Conservation (phyloP, 2,113 vertebrate species). For the Athene cunicularia region DNA sequence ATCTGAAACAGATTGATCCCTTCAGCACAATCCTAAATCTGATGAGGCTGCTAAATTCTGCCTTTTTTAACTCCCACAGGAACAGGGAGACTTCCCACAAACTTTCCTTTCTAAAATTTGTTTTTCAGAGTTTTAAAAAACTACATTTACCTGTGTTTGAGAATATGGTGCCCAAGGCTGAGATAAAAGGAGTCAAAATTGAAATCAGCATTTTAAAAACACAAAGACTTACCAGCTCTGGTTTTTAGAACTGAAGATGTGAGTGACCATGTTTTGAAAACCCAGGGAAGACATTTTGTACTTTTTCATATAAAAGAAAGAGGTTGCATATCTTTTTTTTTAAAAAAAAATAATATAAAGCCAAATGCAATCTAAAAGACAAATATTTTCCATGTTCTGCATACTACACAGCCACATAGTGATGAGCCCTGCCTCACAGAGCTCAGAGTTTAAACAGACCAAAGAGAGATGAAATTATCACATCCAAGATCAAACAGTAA, state of each 20-base stretch:
- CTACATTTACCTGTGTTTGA: background rate
- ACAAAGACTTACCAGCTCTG: background rate
- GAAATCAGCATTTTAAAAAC: background rate
- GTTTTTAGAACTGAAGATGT: background rate
- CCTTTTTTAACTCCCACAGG: background rate
- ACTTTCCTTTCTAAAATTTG: background rate
- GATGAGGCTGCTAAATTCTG: background rate
- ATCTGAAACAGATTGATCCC: background rate
- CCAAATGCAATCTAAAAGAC: background rate
- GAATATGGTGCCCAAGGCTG: background rate
- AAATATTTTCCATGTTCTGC: background rate
- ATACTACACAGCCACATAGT: background rate
- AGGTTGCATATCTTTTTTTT: background rate
- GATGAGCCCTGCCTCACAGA: background rate
- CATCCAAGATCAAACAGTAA: background rate
- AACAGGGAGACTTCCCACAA: conserved; percentile 10
- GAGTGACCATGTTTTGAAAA: background rate
- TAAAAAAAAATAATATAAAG: background rate
- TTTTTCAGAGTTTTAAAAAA: background rate
- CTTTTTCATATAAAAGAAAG: background rate
- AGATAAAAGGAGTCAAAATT: background rate
- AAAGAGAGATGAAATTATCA: background rate
- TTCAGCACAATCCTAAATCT: background rate
- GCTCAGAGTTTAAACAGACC: background rate
- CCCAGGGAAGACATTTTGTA: background rate